Evolutionary conservation across 2,113 vertebrate species (phyloP).

Genomic region (Pionites leucogaster): DNA sequence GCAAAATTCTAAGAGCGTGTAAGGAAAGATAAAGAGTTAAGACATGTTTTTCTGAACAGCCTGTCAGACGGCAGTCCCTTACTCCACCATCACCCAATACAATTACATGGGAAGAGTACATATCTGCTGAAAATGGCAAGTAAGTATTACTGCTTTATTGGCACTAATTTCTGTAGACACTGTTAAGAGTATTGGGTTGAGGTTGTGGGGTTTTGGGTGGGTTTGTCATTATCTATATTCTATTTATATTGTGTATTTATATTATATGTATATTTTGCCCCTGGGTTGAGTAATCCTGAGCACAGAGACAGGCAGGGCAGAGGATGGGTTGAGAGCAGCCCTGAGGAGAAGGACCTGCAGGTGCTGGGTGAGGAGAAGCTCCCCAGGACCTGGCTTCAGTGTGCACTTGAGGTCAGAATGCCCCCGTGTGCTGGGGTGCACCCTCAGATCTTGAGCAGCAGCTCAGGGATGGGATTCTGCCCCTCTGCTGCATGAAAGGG

Average conservation of each 20-base stretch:
- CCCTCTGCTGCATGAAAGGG: not conserved
- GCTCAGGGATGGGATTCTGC: not conserved
- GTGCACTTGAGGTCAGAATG: not conserved
- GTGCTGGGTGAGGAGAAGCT: not conserved
- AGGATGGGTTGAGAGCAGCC: not conserved
- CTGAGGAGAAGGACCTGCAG: not conserved
- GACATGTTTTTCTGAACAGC: constrained; percentile 69
- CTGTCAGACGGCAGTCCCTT: constrained; percentile 90
- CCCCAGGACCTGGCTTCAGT: not conserved
- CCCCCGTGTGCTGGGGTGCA: not conserved
- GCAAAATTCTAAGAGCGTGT: not conserved
- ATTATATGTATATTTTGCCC: not conserved
- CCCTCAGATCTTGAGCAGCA: not conserved
- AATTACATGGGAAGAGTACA: constrained; percentile 98
- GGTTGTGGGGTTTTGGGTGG: not conserved
- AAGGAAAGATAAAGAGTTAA: not conserved
- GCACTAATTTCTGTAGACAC: accelerated
- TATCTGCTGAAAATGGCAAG: constrained; percentile 95
- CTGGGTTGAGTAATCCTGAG: not conserved
- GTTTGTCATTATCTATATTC: not conserved
- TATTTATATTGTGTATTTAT: not conserved
- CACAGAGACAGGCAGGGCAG: not conserved
- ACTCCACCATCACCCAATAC: constrained; percentile 90
- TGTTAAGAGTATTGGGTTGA: not conserved
- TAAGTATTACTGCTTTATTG: constrained; percentile 56